A percentile compares a stretch with the other conserved stretches of the same genome.
Conservation (phyloP, 1,140 invertebrate species). For the Nixonia krombeini region DNA sequence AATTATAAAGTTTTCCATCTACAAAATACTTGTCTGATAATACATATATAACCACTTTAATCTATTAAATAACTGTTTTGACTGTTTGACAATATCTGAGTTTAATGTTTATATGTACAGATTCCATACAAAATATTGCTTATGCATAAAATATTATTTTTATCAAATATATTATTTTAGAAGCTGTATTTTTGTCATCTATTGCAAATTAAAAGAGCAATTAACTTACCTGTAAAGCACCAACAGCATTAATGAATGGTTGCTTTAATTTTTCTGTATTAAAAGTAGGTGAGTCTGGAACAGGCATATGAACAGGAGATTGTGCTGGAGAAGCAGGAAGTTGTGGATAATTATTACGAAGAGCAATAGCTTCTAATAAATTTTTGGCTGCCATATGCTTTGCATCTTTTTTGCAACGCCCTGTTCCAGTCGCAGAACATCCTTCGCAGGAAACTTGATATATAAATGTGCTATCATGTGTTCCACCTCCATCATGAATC, state of each 20-base stretch:
- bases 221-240: slow-evolving; percentile 62
- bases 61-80: too few species aligned
- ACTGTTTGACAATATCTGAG: background rate
- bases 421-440: slow-evolving; percentile 70
- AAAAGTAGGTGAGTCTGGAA: background rate
- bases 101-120: too few species aligned
- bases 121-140: too few species aligned
- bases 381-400: slow-evolving; percentile 78
- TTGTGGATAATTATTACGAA: slow-evolving; percentile 62
- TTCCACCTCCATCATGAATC: slow-evolving; percentile 78
- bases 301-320: slow-evolving; percentile 52
- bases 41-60: too few species aligned
- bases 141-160: too few species aligned
- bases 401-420: slow-evolving; percentile 80
- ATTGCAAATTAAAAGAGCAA: background rate
- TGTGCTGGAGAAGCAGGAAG: slow-evolving; percentile 56
- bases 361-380: slow-evolving; percentile 69
- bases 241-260: slow-evolving; percentile 63
- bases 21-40: too few species aligned
- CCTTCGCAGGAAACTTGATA: slow-evolving; percentile 73
- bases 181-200: too few species aligned
- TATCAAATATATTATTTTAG: too few species aligned
- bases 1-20: too few species aligned
- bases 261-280: background rate
- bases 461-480: slow-evolving; percentile 81